Evolutionary conservation across 2,113 vertebrate species (phyloP).

Genomic region (Vulpes lagopus): DNA sequence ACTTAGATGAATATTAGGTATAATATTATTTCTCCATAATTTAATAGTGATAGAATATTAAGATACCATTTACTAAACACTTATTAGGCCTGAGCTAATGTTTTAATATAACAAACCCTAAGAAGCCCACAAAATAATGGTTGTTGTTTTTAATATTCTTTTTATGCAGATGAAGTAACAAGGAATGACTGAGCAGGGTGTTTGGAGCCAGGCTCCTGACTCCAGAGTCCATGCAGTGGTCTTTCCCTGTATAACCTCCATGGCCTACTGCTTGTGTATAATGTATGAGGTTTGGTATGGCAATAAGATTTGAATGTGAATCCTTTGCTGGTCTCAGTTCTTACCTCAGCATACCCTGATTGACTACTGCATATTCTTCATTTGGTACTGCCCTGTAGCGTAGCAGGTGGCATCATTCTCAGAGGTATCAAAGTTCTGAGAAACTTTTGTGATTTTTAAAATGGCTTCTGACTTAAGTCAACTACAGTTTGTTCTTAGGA

Average conservation of each 20-base stretch:
- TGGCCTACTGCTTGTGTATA: neutral
- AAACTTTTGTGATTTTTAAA: neutral
- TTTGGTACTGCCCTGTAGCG: neutral
- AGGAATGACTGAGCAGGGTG: neutral
- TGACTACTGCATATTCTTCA: neutral
- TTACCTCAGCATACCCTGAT: neutral
- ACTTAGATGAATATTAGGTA: neutral
- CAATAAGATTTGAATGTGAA: neutral
- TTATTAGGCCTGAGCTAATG: constrained; percentile 1
- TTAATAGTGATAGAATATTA: neutral
- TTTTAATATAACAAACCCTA: neutral
- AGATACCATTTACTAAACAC: neutral
- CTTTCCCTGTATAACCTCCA: neutral
- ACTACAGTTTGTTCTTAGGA: neutral
- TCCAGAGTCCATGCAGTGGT: neutral
- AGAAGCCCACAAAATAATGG: constrained; percentile 7
- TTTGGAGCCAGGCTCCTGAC: neutral
- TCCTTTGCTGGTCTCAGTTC: neutral
- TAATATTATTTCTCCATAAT: neutral
- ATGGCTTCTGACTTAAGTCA: neutral
- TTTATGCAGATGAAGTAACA: constrained; percentile 15
- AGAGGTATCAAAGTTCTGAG: neutral
- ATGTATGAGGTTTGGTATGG: neutral
- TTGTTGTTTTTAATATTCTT: neutral
- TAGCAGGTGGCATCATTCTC: neutral